Base-by-base conservation (phyloP, 2,113 vertebrate genomes). In the Thomomys bottae region DNA sequence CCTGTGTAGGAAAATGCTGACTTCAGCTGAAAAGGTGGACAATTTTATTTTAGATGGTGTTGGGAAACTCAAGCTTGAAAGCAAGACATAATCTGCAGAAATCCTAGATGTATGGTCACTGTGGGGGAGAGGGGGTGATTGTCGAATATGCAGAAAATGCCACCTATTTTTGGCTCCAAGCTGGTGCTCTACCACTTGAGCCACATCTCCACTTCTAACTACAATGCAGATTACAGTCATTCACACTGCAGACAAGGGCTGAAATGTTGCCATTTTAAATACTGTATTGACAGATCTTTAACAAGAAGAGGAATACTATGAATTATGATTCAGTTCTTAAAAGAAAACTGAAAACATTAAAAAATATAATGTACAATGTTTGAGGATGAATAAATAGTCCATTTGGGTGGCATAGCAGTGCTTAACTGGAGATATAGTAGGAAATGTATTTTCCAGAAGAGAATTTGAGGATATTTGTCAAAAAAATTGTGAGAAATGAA, bases 21-120 rank as follows among this genome's bases (percentile, higher is more conserved):
- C 66, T 87, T 88, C 59, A 91, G 17, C 54, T 70, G 68, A 88
- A 79, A 79, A 8, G 10, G 18, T 15, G 86, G 40, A 4, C n/a
- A 72, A 1, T 71, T 91, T 93, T 7, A 42, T 82, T 6, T 59
- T 63, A 6, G 57, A 94, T 87, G 68, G 70, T 81, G 7, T 40
- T 38, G 40, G 23, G 45, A 94, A 94, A 88, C 23, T 36, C 82
- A 94, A 73, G 10, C 18, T 67, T 67, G 71, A 82, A 78, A 72
- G 14, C 38, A 24, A 78, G 17, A 15, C 40, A 6, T n/a, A 2
- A 34, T 8, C 6, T 68, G 0, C 0, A 23, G 12, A 23, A 64
- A 89, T 57, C 34, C 57, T 49, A 61, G 30, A 77, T 68, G 63
- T 61, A 18, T 40, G 28, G 26, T 49, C 12, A 4, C 38, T 20